Evolutionary conservation across 1,140 invertebrate genomes (phyloP).

Genomic region (Bombus superbus): DNA sequence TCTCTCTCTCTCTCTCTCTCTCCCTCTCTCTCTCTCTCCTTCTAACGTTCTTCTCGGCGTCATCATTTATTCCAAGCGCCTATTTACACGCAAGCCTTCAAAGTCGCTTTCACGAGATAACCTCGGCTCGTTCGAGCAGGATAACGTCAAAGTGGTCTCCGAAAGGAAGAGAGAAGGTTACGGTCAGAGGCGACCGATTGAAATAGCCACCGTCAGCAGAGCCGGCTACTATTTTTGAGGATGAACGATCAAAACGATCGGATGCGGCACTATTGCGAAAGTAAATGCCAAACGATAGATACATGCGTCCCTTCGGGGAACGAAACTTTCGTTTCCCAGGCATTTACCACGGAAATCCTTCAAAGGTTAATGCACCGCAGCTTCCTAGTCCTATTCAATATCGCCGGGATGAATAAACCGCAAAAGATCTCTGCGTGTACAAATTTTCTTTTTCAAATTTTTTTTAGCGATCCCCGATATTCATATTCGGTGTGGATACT

Average conservation of each 20-base stretch:
- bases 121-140: conserved; percentile 66
- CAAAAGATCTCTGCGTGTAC: not conserved
- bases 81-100: conserved; percentile 77
- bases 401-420: not conserved
- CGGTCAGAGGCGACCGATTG: conserved; percentile 58
- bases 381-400: not conserved
- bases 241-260: conserved; percentile 66
- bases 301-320: not conserved
- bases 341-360: conserved; percentile 27
- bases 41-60: conserved; percentile 33
- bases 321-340: conserved; percentile 28
- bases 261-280: conserved; percentile 55
- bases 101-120: conserved; percentile 76
- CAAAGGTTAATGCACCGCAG: conserved; percentile 9
- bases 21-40: not conserved
- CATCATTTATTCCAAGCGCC: conserved; percentile 77
- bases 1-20: not conserved
- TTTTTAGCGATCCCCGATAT: not conserved
- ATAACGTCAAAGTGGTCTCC: conserved; percentile 76
- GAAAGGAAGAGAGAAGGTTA: conserved; percentile 41
- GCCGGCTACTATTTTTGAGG: conserved; percentile 57
- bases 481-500: not conserved
- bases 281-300: conserved; percentile 51
- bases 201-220: conserved; percentile 52
- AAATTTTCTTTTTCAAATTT: too few species aligned